Conservation (phyloP, 2,888 invertebrate genomes). For the Mimas tiliae region DNA sequence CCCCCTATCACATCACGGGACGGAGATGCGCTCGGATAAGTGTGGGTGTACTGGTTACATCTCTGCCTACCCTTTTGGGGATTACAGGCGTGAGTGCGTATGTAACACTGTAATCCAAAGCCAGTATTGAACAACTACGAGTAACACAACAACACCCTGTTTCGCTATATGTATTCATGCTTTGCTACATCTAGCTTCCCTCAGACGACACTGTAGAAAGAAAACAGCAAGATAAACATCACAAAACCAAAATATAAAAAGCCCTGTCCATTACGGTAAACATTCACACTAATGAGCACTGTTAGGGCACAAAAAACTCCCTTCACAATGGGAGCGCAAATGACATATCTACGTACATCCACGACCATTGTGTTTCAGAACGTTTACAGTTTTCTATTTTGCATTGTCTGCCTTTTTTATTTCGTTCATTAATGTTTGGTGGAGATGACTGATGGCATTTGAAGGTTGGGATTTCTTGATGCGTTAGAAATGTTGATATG, state of each 20-base stretch:
- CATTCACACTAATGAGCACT: conserved; percentile 52
- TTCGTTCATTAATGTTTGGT: neutral
- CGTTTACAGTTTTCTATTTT: conserved; percentile 15
- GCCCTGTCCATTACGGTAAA: conserved; percentile 27
- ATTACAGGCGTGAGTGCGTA: no score
- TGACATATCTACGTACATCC: conserved; percentile 35
- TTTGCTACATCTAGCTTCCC: neutral
- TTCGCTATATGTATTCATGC: neutral
- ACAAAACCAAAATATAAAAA: conserved; percentile 24
- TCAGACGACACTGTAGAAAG: neutral
- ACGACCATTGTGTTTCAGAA: conserved; percentile 8
- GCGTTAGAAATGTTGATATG: neutral
- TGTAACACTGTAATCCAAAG: neutral
- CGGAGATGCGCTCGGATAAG: no score
- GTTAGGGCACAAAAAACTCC: conserved; percentile 48
- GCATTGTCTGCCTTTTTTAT: conserved; percentile 11
- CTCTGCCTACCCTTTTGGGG: no score
- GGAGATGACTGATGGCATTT: neutral
- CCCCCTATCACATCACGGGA: no score
- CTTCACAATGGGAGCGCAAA: conserved; percentile 34
- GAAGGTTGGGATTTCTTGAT: neutral
- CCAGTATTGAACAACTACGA: neutral
- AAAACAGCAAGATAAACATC: conserved; percentile 18
- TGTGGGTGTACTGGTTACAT: no score
- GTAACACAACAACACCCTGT: neutral